Evolutionary conservation across 2,888 invertebrate species (phyloP), one percentile per base, ranked within the genome.

Genomic region (Reticulitermes lucifugus): DNA sequence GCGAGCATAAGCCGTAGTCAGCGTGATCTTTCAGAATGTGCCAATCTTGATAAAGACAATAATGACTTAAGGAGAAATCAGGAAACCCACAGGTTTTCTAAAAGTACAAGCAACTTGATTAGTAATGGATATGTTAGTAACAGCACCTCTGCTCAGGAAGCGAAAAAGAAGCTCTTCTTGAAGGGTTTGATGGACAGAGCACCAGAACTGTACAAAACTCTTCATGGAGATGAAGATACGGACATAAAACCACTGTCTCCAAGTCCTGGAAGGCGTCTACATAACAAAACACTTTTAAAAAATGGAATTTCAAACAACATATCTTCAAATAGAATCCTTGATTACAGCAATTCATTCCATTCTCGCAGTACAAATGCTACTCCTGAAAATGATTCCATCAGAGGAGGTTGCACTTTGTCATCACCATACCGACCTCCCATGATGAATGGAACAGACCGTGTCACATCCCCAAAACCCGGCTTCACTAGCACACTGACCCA

Each of bases 1-100:
- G 96, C 96, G 85, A 95, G 96, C 88, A 95, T 97, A 86, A 96
- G 95, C 89, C 93, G 97, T 87, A 96, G 96, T 90, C 96, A 96
- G 89, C 93, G 95, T 86, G 96, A 97, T 90, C 91, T 97, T 46
- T 94, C 94, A 46, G 94, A 94, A 89, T 94, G 94, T 14, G 90
- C 89, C 29, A 35, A 73, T 21, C 41, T 70, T 22, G 84, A 86
- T 29, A 90, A 89, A 79, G 89, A 90, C 77, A 89, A 89, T 41
- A 89, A 89, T 75, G 89, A 89, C 86, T 86, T 86, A 71, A 86
- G 29, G 1, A 22, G 55, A 1, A 75, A 87, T 75, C 22, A 79
- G 3, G 75, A 80, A 9, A 21, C 22, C 25, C 81, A 71, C 22
- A 60, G 96, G 88, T 95, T 96, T 92, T 96, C 96, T 92, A 96